Evolutionary conservation across 2,888 invertebrate species (phyloP).

Genomic region (Hydrotaea cyrtoneurina): DNA sequence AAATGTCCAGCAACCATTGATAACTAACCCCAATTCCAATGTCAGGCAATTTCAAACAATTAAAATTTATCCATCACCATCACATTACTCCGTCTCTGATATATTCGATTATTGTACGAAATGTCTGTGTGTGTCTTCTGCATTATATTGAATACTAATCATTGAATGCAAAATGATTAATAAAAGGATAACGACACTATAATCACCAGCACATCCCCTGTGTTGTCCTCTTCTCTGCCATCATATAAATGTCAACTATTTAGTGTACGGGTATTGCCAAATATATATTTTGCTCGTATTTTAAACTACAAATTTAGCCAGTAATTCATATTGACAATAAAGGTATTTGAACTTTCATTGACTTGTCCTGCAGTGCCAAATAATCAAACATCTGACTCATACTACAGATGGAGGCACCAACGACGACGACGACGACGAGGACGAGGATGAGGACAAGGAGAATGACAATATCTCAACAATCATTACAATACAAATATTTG

Average conservation of each 20-base stretch:
- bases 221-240: neutral
- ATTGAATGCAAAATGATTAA: slow-evolving; percentile 18
- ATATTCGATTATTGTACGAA: no score
- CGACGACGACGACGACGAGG: neutral
- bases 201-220: neutral
- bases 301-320: slow-evolving; percentile 8
- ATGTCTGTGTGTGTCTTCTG: no score
- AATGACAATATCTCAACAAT: neutral
- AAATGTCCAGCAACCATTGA: no score
- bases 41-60: no score
- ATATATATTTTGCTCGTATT: slow-evolving; percentile 13
- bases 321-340: slow-evolving; percentile 26
- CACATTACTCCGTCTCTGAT: no score
- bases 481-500: slow-evolving; percentile 28
- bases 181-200: slow-evolving; percentile 7
- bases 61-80: no score
- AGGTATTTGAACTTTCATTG: slow-evolving; percentile 39
- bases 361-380: slow-evolving; percentile 18
- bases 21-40: no score
- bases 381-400: slow-evolving; percentile 9
- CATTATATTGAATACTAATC: neutral
- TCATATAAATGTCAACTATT: slow-evolving; percentile 15
- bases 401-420: neutral
- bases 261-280: neutral
- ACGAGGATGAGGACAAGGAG: neutral